A percentile compares a stretch with the other conserved stretches of the same genome.
These are phyloP conservation scores for Poeciliopsis turrubarensis DNA, from an alignment of 2,113 vertebrate genomes.

Conservation along the genomic window DNA sequence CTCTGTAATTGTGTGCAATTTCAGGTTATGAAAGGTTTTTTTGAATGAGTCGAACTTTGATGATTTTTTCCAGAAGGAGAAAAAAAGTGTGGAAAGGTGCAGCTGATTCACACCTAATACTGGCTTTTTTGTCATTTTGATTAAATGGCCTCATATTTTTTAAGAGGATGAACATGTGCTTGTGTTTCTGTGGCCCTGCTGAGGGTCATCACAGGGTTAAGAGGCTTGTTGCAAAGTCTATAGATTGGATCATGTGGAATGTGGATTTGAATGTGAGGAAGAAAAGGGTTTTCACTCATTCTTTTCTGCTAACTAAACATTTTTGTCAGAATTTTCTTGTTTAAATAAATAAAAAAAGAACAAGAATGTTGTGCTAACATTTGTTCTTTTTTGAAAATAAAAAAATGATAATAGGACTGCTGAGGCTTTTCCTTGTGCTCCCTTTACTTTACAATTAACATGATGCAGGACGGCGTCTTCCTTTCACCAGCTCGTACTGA, in stretches of 20 bases:
- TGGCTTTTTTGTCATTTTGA: neutral
- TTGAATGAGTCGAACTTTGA: neutral
- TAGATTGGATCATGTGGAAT: slow-evolving; percentile 9
- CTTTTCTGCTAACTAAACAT: neutral
- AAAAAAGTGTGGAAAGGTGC: neutral
- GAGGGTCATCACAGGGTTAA: slow-evolving; percentile 37
- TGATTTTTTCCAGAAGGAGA: neutral
- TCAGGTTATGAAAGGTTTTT: too few relatives aligned
- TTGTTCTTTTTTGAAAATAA: neutral
- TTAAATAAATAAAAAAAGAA: neutral
- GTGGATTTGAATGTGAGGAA: slow-evolving; percentile 9
- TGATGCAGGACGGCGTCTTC: slow-evolving; percentile 5
- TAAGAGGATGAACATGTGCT: slow-evolving; percentile 34
- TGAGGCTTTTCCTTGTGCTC: neutral
- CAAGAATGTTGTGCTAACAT: neutral
- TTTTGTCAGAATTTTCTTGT: neutral
- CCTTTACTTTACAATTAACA: neutral
- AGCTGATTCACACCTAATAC: neutral
- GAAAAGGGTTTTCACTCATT: neutral
- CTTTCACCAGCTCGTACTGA: slow-evolving; percentile 10
- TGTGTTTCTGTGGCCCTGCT: slow-evolving; percentile 29
- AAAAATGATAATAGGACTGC: neutral
- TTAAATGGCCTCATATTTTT: slow-evolving; percentile 7
- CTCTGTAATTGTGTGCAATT: neutral
- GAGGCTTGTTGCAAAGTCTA: slow-evolving; percentile 18